Evolutionary conservation across 2,113 vertebrate species (phyloP).

Genomic region (Seriola rivoliana): DNA sequence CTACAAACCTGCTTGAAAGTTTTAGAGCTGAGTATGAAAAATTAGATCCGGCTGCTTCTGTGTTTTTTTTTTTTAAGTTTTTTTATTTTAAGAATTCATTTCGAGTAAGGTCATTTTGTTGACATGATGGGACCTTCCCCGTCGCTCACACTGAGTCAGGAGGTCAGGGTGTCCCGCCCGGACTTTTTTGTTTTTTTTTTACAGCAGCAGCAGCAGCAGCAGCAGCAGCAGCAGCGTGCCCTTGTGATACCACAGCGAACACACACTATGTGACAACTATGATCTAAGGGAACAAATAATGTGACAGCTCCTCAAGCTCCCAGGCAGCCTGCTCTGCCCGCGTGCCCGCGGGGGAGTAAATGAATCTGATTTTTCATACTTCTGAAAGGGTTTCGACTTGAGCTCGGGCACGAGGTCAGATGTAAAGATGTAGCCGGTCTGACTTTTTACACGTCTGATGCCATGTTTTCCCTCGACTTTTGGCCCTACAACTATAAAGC

Average conservation of each 20-base stretch:
- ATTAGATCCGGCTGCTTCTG: neutral
- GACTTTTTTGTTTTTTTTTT: conserved; percentile 15
- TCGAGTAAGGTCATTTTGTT: conserved; percentile 56
- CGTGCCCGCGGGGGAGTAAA: conserved; percentile 56
- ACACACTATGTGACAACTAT: conserved; percentile 64
- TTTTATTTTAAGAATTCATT: conserved; percentile 29
- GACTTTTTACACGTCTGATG: conserved; percentile 22
- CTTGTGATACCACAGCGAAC: conserved; percentile 62
- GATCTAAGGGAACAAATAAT: conserved; percentile 71
- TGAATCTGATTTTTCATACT: conserved; percentile 63
- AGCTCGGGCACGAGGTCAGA: conserved; percentile 45
- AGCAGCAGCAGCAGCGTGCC: conserved; percentile 30
- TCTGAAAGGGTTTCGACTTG: conserved; percentile 47
- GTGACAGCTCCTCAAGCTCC: conserved; percentile 69
- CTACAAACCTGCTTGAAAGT: conserved; percentile 23
- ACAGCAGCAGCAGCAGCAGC: neutral
- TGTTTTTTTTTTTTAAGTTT: neutral
- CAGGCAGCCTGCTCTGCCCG: conserved; percentile 48
- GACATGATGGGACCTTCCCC: conserved; percentile 53
- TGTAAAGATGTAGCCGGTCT: conserved; percentile 47
- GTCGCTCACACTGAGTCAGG: conserved; percentile 47
- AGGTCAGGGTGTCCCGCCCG: conserved; percentile 56
- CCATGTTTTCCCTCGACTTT: neutral
- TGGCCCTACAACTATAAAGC: neutral
- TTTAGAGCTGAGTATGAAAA: conserved; percentile 12